Evolutionary conservation across 2,888 invertebrate genomes (phyloP), one percentile per base, ranked within the genome.

Genomic region (Hymenopus coronatus): DNA sequence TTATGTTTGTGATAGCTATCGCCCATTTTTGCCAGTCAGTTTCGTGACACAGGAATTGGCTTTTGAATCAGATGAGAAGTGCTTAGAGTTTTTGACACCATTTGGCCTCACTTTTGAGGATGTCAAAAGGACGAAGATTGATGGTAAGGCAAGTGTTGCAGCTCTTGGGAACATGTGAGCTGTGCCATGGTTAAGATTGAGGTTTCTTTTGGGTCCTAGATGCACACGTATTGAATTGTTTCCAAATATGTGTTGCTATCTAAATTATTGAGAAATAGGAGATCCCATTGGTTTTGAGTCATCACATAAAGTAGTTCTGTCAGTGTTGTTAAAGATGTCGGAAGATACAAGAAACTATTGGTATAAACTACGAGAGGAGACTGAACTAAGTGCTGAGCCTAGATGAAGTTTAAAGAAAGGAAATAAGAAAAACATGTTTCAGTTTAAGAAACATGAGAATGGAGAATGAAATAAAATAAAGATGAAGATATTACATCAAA

Each of bases 21-120:
- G 98, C 93, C 98, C 98, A 94, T 96, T 95, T 94, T 95, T 99
- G 95, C 96, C 97, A 92, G 95, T 98, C 94, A 96, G 96, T 93
- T 97, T 96, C 96, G 95, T 99, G 94, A 94, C 96, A 93, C 96
- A 96, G 94, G 97, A 97, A 95, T 95, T 99, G 95, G 98, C 97
- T 93, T 98, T 98, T 95, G 96, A 96, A 92, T 96, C 96, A 92
- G 94, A 94, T 93, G 96, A 96, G 93, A 97, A 97, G 94, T 97
- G 97, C 94, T 94, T 96, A 94, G 97, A 97, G 93, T 99, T 98
- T 96, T 95, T 99, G 93, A 95, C 95, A 93, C 96, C 96, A 92
- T 97, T 97, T 94, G 96, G 96, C 94, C 95, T 98, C 93, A 95
- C 95, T 92, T 96, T 96, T 94, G 94, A 95, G 93, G 96, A 96